A percentile compares a stretch with the other conserved stretches of the same genome.
Evolutionary conservation across 2,888 invertebrate genomes (phyloP).

Genomic region (Aromia moschata): DNA sequence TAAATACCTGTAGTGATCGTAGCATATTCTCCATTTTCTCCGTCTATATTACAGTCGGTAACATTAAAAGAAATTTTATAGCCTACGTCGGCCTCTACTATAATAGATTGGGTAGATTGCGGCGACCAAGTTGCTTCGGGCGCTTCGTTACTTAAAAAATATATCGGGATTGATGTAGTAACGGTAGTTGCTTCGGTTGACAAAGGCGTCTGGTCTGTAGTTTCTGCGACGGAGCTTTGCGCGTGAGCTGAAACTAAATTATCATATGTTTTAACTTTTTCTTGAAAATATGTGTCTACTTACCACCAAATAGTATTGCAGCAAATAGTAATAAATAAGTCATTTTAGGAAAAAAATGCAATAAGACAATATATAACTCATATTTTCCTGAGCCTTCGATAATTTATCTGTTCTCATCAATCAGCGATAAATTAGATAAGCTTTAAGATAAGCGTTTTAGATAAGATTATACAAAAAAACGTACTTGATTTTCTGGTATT

Average conservation of each 20-base stretch:
- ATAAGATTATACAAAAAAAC: too few relatives aligned
- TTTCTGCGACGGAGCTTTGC: neutral
- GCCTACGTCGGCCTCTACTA: slow-evolving; percentile 35
- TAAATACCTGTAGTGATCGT: slow-evolving; percentile 35
- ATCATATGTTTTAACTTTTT: neutral
- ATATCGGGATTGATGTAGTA: slow-evolving; percentile 9
- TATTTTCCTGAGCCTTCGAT: too few relatives aligned
- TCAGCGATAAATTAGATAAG: too few relatives aligned
- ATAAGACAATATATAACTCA: neutral
- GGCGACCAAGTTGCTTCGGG: slow-evolving; percentile 24
- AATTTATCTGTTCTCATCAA: too few relatives aligned
- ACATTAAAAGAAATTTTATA: slow-evolving; percentile 40
- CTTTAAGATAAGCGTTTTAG: too few relatives aligned
- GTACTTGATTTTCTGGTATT: too few relatives aligned
- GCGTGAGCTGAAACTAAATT: neutral
- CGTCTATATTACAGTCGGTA: slow-evolving; percentile 32
- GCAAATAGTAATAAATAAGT: neutral
- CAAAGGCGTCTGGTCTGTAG: neutral
- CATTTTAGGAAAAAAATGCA: neutral
- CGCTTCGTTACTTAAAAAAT: slow-evolving; percentile 1
- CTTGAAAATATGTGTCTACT: neutral
- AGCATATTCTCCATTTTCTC: slow-evolving; percentile 32
- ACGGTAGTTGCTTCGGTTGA: neutral
- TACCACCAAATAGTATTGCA: neutral
- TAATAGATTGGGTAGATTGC: slow-evolving; percentile 6